Evolutionary conservation across 2,797 vertebrate species (phyloP), one percentile per base, ranked within the genome.

Genomic region (Jordanella pulchra): DNA sequence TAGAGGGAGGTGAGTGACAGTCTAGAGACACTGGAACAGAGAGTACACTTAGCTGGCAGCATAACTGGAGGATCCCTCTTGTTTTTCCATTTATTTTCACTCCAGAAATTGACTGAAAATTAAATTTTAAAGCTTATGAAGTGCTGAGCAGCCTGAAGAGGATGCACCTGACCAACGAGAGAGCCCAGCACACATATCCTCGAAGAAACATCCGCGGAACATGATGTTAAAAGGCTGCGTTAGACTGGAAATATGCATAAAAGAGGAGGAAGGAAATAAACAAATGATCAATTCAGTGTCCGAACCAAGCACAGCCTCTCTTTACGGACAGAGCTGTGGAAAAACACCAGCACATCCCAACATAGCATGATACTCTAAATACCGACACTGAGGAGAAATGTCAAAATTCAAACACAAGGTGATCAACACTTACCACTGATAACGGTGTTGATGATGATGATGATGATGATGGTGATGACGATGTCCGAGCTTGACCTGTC

Each of bases 391-490:
- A 27, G 39, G 69, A 54, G 3, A 25, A 83, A 69, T 5, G 10
- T 35, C 7, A 32, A 1, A 23, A 72, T 45, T 60, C 51, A 55
- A 65, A 60, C 54, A 66, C 25, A 75, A 39, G 60, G 56, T 58
- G 72, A 50, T n/a, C 15, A 58, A 61, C 15, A 74, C 76, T 71
- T 72, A 78, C 87, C 77, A 93, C 92, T 69, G 53, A 25, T 23
- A 23, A 35, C 1, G 12, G n/a, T n/a, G 10, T 4, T 4, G 39
- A 70, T 78, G 55, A 66, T n/a, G 25, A 69, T 28, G 35, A 45
- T 6, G 10, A 35, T 23, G 18, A 42, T 4, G 39, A 70, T 78
- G 55, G 67, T 27, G 28, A 68, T 28, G 39, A 47, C 69, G 86
- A 81, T 82, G 84, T 76, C 27, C 75, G 35, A 70, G 84, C 79